phyloP scores from a whole-genome alignment of 37 sponge, comb jelly and placozoan genomes.

The Mnemiopsis leidyi region DNA sequence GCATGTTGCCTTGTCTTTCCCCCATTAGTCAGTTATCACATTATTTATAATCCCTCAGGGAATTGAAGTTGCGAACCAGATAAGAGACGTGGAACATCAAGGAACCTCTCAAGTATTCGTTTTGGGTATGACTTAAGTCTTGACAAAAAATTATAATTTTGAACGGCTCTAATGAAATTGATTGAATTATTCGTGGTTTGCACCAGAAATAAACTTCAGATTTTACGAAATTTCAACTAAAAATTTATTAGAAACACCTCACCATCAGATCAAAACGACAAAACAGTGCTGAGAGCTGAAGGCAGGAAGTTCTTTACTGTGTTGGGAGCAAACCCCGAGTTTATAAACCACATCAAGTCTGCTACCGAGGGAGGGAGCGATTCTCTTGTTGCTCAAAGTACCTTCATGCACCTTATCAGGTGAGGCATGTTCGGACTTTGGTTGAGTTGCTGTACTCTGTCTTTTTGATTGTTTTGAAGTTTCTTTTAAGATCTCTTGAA shows the following conservation, averaged over 20 bases:
- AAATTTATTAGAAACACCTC: not conserved
- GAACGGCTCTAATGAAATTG: too few relatives aligned
- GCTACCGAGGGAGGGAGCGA: not conserved
- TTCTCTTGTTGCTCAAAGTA: slow-evolving; percentile 18
- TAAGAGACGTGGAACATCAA: slow-evolving; percentile 71
- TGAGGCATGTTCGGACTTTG: too few relatives aligned
- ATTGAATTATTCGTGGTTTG: too few relatives aligned
- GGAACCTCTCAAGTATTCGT: slow-evolving; percentile 54
- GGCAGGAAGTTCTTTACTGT: slow-evolving; percentile 65
- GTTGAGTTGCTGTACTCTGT: too few relatives aligned
- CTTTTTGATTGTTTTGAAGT: too few relatives aligned
- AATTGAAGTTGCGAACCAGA: slow-evolving; percentile 74
- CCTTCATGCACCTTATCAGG: slow-evolving; percentile 53
- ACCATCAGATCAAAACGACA: slow-evolving; percentile 35
- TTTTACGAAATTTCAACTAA: too few relatives aligned
- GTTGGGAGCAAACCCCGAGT: slow-evolving; percentile 59
- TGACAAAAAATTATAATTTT: too few relatives aligned
- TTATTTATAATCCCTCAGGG: slow-evolving; percentile 10
- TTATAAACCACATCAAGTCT: slow-evolving; percentile 57
- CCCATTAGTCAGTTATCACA: too few relatives aligned
- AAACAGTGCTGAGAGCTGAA: slow-evolving; percentile 52
- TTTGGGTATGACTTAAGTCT: too few relatives aligned
- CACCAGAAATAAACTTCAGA: too few relatives aligned
- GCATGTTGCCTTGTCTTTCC: too few relatives aligned
- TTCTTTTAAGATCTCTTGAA: too few relatives aligned